Conservation (phyloP, 2,113 vertebrate genomes). For the Coryphaenoides rupestris region DNA sequence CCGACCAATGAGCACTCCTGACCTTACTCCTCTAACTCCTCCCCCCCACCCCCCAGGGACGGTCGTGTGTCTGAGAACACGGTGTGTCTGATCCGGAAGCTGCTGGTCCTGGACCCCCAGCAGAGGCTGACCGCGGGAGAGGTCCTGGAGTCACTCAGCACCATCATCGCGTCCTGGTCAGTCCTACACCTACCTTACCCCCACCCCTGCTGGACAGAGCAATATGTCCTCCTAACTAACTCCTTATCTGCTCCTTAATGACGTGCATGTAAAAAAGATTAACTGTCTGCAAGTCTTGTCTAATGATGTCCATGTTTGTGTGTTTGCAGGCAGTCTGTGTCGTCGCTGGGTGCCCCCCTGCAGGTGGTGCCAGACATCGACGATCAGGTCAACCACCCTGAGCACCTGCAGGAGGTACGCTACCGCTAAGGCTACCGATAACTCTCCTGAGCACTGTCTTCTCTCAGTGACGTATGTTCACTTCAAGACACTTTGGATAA, state of each 20-base stretch:
- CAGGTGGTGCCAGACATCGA: constrained; percentile 98
- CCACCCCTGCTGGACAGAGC: too few species aligned
- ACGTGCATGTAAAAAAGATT: too few species aligned
- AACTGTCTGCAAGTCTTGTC: too few species aligned
- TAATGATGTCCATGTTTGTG: not conserved
- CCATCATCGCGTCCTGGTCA: constrained; percentile 93
- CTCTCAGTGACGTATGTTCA: too few species aligned
- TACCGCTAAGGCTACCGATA: too few species aligned
- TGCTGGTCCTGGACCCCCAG: constrained; percentile 95
- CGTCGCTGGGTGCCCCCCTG: constrained; percentile 90
- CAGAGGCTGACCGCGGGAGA: constrained; percentile 90
- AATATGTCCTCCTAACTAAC: too few species aligned
- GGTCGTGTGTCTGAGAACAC: constrained; percentile 96
- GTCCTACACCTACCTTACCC: constrained; percentile 44
- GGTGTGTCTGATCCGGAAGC: constrained; percentile 94
- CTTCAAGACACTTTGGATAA: too few species aligned
- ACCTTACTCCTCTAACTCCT: not conserved
- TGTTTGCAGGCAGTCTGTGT: constrained; percentile 88
- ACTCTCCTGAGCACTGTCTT: too few species aligned
- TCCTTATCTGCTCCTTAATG: too few species aligned
- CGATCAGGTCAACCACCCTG: constrained; percentile 87
- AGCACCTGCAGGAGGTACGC: constrained; percentile 88
- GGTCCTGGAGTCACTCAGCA: constrained; percentile 91
- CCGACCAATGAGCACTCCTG: not conserved
- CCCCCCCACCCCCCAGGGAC: constrained; percentile 72